Evolutionary conservation across 2,113 vertebrate species (phyloP).

Genomic region (Rafetus swinhoei): DNA sequence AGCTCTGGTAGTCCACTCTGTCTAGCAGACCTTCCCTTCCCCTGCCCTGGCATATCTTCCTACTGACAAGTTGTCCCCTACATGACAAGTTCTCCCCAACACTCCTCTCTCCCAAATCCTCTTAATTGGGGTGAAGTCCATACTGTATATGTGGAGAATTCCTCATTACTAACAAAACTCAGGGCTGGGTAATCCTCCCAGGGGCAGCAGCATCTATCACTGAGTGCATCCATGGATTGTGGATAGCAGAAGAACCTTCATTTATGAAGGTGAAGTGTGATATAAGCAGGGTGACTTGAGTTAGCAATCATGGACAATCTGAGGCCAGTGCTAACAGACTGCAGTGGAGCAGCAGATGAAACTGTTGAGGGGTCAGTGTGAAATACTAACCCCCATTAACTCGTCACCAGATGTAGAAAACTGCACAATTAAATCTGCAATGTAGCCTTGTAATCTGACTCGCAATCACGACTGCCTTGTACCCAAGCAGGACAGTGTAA

Average conservation of each 20-base stretch:
- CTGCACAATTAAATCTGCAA: neutral
- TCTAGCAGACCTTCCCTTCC: neutral
- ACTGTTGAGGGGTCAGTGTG: neutral
- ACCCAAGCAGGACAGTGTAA: neutral
- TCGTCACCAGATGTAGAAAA: neutral
- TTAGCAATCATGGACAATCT: neutral
- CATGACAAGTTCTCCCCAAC: neutral
- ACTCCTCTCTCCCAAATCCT: neutral
- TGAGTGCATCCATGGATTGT: neutral
- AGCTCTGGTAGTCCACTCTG: neutral
- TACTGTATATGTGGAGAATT: neutral
- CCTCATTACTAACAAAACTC: neutral
- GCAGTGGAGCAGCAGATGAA: neutral
- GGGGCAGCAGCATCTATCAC: neutral
- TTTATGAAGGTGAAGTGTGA: neutral
- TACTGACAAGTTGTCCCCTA: neutral
- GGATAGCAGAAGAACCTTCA: neutral
- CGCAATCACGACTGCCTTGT: neutral
- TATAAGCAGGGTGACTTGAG: neutral
- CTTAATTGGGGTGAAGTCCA: neutral
- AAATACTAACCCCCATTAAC: neutral
- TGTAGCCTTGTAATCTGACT: neutral
- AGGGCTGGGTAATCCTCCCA: neutral
- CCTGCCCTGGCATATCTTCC: neutral
- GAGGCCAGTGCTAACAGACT: neutral